Base-by-base conservation (phyloP, 2,888 invertebrate genomes). In the Drosophila tripunctata region DNA sequence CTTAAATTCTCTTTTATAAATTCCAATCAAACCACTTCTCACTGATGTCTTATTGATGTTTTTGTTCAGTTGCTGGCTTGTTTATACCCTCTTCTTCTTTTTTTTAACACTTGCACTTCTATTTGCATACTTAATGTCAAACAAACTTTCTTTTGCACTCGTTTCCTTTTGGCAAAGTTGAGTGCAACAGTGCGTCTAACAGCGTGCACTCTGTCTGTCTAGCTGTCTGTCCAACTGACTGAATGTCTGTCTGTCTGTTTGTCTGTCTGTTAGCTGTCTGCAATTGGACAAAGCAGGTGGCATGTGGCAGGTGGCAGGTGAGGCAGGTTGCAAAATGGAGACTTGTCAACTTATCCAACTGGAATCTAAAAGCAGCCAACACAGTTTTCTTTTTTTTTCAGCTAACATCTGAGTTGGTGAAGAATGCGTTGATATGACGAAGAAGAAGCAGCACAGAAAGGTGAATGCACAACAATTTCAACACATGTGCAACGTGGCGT, bases 401-500 rank as follows among this genome's bases (percentile, higher is more conserved):
- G 21, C 4, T 21, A 4, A 4, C 3, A 4, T 21, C 21, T 21
- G 21, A 21, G 57, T 36, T 47, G 15, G 27, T 15, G 27, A 61
- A 58, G 72, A 54, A 57, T 15, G 15, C 15, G 15, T 14, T 35
- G 40, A 58, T 14, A 3, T 7, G 12, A 10, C 4, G 14, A 15
- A 24, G 43, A 15, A 4, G 24, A 3, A 24, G 24, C 4, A 27
- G 15, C 4, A 4, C 4, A 24, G 7, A 8, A 35, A 58, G 78
- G 58, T 75, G 76, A 61, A 54, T 48, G 54, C 60, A 56, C 51
- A 60, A 69, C 55, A 69, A 55, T 82, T 81, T 69, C 47, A 52
- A 78, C 75, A 63, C 71, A 55, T 62, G 75, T 75, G 79, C 78
- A 73, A 69, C 80, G 61, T 79, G 72, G 72, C 87, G 78, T 83